Conservation (phyloP, 2,113 vertebrate genomes). For the Microcebus ravelobensis region DNA sequence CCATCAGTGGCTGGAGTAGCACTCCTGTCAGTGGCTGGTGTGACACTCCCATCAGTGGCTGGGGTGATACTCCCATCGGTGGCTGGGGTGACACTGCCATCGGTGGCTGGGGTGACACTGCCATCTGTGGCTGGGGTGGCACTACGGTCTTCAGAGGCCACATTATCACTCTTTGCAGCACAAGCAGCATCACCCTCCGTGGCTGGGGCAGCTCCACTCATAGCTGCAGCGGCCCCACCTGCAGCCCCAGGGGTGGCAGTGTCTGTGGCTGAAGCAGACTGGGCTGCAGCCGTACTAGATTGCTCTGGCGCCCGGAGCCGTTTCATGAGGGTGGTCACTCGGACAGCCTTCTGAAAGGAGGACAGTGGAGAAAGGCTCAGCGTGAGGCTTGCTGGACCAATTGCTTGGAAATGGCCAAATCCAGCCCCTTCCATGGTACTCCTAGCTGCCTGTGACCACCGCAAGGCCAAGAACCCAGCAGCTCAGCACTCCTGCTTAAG, state of each 20-base stretch:
- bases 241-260: slow-evolving; percentile 62
- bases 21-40: slow-evolving; percentile 72
- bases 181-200: slow-evolving; percentile 58
- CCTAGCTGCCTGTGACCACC: neutral
- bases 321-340: slow-evolving; percentile 99
- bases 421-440: neutral
- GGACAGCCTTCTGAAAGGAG: slow-evolving; percentile 93
- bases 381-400: neutral
- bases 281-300: slow-evolving; percentile 78
- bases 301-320: slow-evolving; percentile 93
- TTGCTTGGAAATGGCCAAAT: neutral
- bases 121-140: slow-evolving; percentile 79
- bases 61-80: slow-evolving; percentile 72
- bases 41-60: slow-evolving; percentile 75
- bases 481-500: neutral
- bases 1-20: slow-evolving; percentile 72
- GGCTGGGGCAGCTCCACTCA: slow-evolving; percentile 62
- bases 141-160: slow-evolving; percentile 70
- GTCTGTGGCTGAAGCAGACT: slow-evolving; percentile 68
- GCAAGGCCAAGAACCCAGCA: neutral
- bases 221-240: slow-evolving; percentile 50
- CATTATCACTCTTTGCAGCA: slow-evolving; percentile 58
- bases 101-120: slow-evolving; percentile 69
- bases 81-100: slow-evolving; percentile 71
- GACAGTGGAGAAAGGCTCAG: neutral